Base-by-base conservation (phyloP, 2,888 invertebrate genomes). In the Microctonus hyperodae region DNA sequence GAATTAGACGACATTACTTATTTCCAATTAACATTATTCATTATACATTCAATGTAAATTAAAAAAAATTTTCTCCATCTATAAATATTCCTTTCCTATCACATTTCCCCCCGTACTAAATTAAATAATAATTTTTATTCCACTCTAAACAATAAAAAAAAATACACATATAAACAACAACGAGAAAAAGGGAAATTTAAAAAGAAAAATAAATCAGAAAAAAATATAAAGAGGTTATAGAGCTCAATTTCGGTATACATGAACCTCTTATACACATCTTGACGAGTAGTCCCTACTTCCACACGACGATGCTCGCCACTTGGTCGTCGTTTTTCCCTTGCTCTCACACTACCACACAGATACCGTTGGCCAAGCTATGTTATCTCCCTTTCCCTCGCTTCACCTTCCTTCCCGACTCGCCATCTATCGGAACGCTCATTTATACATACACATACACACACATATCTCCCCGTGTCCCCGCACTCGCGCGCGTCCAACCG, bases 311-410 rank as follows among this genome's bases (percentile, higher is more conserved):
- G 31, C 62, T 63, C 28, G 55, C 56, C 55, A 56, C 63, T 63
- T 50, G 53, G 51, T 23, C 31, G 40, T 37, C 44, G 7, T 61
- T 40, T 57, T 62, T 69, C 55, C 61, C 25, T 60, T 23, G 57
- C 61, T 63, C 64, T 59, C 59, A 65, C 40, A 65, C 40, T 65
- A 44, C 69, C 22, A 10, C 22, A 10, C 63, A 22, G 58, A 65
- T 65, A 59, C 65, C 59, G 65, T 65, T 65, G 58, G 50, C 53
- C 58, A 57, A 53, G 65, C 51, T 40, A 60, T 69, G n/a, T n/a
- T n/a, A n/a, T 67, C 65, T 65, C 69, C 71, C 55, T 70, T 64
- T 20, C 10, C 37, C 53, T 13, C 50, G 44, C 55, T 35, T 62
- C 58, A 20, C 25, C 22, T 37, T 25, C 51, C 13, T n/a, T 48